Percentiles rank a stretch among this genome's conserved stretches.
These are phyloP conservation scores for Sebastes oblongus DNA, from an alignment of 2,797 vertebrate species.

Conservation along the genomic window DNA sequence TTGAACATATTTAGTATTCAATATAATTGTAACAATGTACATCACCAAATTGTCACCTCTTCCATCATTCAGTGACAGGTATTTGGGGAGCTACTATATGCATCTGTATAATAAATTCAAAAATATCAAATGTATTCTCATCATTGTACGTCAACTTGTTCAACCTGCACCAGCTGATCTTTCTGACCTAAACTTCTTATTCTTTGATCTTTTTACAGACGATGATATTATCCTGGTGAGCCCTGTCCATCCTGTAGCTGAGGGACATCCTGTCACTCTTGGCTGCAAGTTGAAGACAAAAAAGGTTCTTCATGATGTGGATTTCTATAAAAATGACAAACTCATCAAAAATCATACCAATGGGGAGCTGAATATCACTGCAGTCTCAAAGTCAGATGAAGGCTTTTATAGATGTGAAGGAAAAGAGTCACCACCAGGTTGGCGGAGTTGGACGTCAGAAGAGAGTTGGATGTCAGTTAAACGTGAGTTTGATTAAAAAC, in stretches of 20 bases:
- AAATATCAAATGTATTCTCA: too few species aligned
- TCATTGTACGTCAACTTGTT: too few species aligned
- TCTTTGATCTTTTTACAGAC: too few species aligned
- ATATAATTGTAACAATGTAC: background rate
- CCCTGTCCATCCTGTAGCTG: constrained; percentile 30
- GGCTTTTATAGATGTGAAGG: constrained; percentile 48
- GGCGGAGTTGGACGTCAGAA: background rate
- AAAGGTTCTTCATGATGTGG: background rate
- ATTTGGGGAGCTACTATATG: too few species aligned
- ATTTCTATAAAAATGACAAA: constrained; percentile 48
- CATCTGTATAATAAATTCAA: too few species aligned
- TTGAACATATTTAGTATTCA: background rate
- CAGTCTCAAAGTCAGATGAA: constrained; percentile 44
- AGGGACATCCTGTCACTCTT: constrained; percentile 43
- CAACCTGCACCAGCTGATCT: too few species aligned
- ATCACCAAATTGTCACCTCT: background rate
- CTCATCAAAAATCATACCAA: constrained; percentile 5
- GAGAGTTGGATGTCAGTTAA: constrained; percentile 43
- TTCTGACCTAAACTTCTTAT: too few species aligned
- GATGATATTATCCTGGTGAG: too few species aligned
- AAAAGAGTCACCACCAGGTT: background rate
- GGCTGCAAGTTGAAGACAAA: background rate
- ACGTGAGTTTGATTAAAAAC: background rate
- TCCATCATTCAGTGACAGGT: background rate
- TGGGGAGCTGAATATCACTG: constrained; percentile 37